phyloP scores from a whole-genome alignment of 2,113 vertebrate species.

The Dinomys branickii region DNA sequence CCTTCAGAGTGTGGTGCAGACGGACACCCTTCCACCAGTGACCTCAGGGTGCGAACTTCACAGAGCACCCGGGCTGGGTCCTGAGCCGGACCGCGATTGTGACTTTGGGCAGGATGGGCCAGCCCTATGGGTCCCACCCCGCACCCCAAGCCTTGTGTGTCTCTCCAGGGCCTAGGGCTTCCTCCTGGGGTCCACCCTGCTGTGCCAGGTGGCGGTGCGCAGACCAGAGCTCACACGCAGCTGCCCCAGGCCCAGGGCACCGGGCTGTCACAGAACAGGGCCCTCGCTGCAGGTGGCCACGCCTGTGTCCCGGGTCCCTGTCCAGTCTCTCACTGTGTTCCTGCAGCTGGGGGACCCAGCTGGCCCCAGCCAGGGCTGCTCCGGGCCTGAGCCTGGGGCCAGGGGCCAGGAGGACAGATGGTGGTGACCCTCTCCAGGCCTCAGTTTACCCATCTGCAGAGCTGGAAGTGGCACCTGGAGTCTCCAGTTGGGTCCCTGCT shows the following conservation, averaged over 20 bases:
- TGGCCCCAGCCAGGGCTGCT: too few relatives aligned
- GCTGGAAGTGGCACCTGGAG: neutral
- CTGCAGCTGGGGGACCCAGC: neutral
- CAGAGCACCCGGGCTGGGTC: neutral
- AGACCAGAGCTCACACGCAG: too few relatives aligned
- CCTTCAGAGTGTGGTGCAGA: neutral
- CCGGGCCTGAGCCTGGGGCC: neutral
- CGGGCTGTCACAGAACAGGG: neutral
- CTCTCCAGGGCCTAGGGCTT: too few relatives aligned
- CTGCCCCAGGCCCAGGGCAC: too few relatives aligned
- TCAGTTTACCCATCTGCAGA: neutral
- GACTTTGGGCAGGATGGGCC: neutral
- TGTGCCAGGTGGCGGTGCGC: too few relatives aligned
- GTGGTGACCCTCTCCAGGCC: neutral
- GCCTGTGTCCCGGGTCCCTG: neutral
- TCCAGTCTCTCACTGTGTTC: neutral
- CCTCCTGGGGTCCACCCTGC: neutral
- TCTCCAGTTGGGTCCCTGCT: neutral
- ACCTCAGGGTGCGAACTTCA: neutral
- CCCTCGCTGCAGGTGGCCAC: neutral
- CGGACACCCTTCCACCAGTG: neutral
- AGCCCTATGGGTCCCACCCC: too few relatives aligned
- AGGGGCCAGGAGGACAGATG: neutral
- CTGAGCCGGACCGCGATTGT: too few relatives aligned
- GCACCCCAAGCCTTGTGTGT: too few relatives aligned